These are phyloP conservation scores for Microplitis mediator DNA, from an alignment of 1,140 invertebrate species.

Conservation along the genomic window DNA sequence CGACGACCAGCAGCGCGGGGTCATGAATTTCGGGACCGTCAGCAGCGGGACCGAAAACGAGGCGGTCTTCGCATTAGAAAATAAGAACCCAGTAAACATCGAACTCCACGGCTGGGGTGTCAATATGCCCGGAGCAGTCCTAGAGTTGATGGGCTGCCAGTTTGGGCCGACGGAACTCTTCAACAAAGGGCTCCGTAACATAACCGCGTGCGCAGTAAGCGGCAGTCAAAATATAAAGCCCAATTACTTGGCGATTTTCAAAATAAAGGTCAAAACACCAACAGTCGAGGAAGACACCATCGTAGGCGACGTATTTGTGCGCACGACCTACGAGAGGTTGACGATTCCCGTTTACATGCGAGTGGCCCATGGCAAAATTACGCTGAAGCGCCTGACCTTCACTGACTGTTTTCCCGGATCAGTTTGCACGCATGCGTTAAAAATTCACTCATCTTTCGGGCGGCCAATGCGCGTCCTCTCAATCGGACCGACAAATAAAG, in stretches of 20 bases:
- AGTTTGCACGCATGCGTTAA: conserved; percentile 74
- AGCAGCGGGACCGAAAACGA: conserved; percentile 71
- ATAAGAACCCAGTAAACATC: conserved; percentile 78
- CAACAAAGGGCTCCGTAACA: conserved; percentile 53
- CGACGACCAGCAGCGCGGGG: conserved; percentile 59
- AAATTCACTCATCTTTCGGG: conserved; percentile 76
- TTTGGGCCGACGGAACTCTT: conserved; percentile 62
- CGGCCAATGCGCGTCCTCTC: conserved; percentile 71
- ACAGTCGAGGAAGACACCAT: conserved; percentile 71
- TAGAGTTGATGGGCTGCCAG: conserved; percentile 75
- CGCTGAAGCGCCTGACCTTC: conserved; percentile 73
- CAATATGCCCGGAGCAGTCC: conserved; percentile 70
- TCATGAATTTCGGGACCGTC: conserved; percentile 78
- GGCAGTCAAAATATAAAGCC: conserved; percentile 66
- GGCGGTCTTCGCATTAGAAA: conserved; percentile 75
- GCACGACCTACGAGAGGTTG: conserved; percentile 75
- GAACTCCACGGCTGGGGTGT: conserved; percentile 71
- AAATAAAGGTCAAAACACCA: conserved; percentile 73
- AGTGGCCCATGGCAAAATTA: conserved; percentile 68
- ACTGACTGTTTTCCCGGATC: conserved; percentile 85
- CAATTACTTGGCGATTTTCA: conserved; percentile 75
- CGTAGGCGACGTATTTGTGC: conserved; percentile 73
- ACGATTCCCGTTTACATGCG: conserved; percentile 68
- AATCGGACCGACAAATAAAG: conserved; percentile 60
- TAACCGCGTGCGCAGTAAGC: conserved; percentile 53